phyloP scores from a whole-genome alignment of 2,888 invertebrate species.

The Diarsia brunnea region DNA sequence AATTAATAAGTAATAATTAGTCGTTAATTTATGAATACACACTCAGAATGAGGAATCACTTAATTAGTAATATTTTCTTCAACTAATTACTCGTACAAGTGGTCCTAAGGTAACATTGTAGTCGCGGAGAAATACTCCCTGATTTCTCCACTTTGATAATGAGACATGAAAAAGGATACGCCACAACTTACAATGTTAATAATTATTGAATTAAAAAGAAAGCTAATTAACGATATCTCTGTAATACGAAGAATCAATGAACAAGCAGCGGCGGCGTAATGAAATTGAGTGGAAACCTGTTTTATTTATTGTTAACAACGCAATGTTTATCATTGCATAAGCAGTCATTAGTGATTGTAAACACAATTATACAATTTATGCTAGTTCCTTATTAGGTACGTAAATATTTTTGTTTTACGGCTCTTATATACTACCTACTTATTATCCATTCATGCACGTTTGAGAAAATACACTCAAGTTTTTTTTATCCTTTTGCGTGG shows the following conservation, averaged over 20 bases:
- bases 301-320: neutral
- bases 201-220: conserved; percentile 11
- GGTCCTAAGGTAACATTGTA: neutral
- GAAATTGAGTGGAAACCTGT: conserved; percentile 10
- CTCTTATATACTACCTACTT: neutral
- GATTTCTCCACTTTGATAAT: conserved; percentile 14
- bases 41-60: neutral
- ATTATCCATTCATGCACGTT: neutral
- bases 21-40: neutral
- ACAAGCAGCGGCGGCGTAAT: neutral
- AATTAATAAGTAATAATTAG: too few relatives aligned
- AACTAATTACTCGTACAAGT: neutral
- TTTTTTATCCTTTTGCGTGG: neutral
- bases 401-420: conserved; percentile 4
- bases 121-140: neutral
- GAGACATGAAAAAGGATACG: conserved; percentile 11
- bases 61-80: conserved; percentile 7
- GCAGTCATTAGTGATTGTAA: conserved; percentile 20
- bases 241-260: neutral
- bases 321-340: neutral
- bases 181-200: conserved; percentile 11
- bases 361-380: conserved; percentile 8
- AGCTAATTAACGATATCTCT: neutral
- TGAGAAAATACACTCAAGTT: neutral
- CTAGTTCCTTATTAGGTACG: conserved; percentile 13